These are phyloP conservation scores for Diaphora mendica DNA, from an alignment of 2,888 invertebrate genomes.

Conservation along the genomic window DNA sequence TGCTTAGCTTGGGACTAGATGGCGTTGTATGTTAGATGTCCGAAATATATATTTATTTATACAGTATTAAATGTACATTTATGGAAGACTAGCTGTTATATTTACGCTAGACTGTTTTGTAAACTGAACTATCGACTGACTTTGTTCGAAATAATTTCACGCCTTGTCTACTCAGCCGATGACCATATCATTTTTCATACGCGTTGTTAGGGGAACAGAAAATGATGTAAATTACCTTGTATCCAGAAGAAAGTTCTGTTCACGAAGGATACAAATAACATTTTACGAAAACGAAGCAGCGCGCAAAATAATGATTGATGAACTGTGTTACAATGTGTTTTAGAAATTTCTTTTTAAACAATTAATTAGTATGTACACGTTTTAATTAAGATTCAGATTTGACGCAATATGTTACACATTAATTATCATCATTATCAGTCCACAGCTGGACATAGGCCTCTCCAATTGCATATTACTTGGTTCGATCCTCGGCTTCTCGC, in stretches of 20 bases:
- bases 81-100: no score
- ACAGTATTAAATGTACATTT: no score
- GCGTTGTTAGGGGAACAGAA: not conserved
- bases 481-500: no score
- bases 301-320: constrained; percentile 1
- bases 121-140: not conserved
- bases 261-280: not conserved
- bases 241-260: not conserved
- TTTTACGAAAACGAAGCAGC: not conserved
- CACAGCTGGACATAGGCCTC: no score
- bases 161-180: not conserved
- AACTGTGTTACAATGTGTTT: not conserved
- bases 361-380: not conserved
- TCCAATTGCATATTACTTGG: no score
- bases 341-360: not conserved
- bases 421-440: no score
- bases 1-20: no score
- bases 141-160: not conserved
- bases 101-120: not conserved
- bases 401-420: not conserved
- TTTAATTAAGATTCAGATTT: not conserved
- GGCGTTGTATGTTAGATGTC: no score
- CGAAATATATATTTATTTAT: no score
- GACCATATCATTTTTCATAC: not conserved
- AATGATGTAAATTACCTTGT: not conserved